Percentiles rank a stretch among this genome's conserved stretches.
These are phyloP conservation scores for Coelinius sp. DNA, from an alignment of 2,888 invertebrate genomes.

Conservation along the genomic window DNA sequence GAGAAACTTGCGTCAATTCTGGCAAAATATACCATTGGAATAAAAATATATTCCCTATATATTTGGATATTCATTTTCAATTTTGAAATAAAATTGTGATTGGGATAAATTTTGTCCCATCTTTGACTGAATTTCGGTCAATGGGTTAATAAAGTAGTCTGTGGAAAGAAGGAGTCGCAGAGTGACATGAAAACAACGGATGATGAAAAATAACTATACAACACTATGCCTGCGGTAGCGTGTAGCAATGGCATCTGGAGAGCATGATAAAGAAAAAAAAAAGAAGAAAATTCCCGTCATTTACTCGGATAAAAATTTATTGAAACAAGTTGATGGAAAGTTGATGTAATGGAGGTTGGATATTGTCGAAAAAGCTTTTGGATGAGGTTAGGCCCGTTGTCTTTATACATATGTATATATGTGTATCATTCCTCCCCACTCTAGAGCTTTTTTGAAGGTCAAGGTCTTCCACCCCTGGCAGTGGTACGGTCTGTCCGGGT, in stretches of 20 bases:
- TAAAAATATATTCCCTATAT: not conserved
- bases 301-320: no score
- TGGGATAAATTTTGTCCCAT: not conserved
- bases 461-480: constrained; percentile 60
- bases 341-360: no score
- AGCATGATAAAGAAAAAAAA: no score
- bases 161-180: not conserved
- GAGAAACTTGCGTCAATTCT: constrained; percentile 10
- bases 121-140: constrained; percentile 27
- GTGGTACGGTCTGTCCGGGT: constrained; percentile 26
- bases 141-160: constrained; percentile 34
- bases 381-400: no score
- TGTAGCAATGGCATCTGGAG: constrained; percentile 35
- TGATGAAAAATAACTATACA: not conserved
- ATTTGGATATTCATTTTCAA: not conserved
- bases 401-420: no score
- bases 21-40: not conserved
- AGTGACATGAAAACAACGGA: not conserved
- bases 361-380: no score
- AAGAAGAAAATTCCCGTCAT: no score
- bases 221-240: not conserved
- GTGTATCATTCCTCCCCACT: not conserved
- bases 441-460: constrained; percentile 61
- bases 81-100: not conserved
- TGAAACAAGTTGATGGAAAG: no score